phyloP scores from a whole-genome alignment of 1,140 invertebrate genomes.

The Drosophila pectinifera region DNA sequence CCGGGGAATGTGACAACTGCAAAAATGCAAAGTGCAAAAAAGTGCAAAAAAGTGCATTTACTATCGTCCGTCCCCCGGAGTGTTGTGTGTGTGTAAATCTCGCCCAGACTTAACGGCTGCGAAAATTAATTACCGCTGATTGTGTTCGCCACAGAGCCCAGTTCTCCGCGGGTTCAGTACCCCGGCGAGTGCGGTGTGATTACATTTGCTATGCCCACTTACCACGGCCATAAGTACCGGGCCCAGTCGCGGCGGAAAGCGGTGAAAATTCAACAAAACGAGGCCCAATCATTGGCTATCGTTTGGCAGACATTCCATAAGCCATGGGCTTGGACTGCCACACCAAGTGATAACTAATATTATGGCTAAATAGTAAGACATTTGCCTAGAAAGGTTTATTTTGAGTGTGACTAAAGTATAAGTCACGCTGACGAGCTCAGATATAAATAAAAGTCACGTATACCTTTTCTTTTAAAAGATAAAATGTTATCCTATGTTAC shows the following conservation, averaged over 20 bases:
- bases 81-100: slow-evolving; percentile 21
- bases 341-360: not conserved
- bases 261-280: slow-evolving; percentile 7
- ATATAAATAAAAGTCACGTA: too few relatives aligned
- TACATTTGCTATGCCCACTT: slow-evolving; percentile 39
- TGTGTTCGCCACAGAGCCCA: slow-evolving; percentile 31
- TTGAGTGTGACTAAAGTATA: not conserved
- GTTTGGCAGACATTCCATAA: not conserved
- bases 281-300: not conserved
- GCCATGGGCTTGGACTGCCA: too few relatives aligned
- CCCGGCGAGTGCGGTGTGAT: slow-evolving; percentile 35
- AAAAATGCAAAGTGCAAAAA: slow-evolving; percentile 29
- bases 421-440: too few relatives aligned
- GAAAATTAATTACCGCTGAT: slow-evolving; percentile 64
- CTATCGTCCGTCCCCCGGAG: not conserved
- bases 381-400: not conserved
- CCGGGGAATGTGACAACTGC: slow-evolving; percentile 35
- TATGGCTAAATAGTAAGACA: too few relatives aligned
- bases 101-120: slow-evolving; percentile 63
- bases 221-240: not conserved
- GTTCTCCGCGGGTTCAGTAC: slow-evolving; percentile 22
- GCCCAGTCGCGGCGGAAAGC: not conserved
- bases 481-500: too few relatives aligned
- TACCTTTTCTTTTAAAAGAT: not conserved
- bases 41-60: slow-evolving; percentile 3